These are phyloP conservation scores for Allolobophora icterica DNA, from an alignment of 2,888 invertebrate species.

Conservation along the genomic window DNA sequence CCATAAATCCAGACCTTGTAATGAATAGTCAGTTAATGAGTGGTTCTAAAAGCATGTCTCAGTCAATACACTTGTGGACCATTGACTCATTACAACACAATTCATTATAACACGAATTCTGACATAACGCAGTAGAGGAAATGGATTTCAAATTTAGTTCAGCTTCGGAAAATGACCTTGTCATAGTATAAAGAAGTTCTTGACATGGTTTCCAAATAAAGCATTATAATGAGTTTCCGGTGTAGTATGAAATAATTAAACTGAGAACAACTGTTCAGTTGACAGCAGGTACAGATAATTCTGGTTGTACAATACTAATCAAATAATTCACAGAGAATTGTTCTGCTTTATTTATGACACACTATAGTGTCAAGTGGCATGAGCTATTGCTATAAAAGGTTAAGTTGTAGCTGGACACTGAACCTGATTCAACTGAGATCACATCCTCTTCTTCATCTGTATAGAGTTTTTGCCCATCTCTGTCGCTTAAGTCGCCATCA, in stretches of 20 bases:
- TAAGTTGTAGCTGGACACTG: background rate
- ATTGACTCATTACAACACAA: no score
- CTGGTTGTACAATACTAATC: background rate
- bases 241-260: background rate
- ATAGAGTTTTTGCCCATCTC: background rate
- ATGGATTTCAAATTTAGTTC: no score
- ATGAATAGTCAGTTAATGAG: no score
- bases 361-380: background rate
- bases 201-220: no score
- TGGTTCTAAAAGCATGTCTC: no score
- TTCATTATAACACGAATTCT: no score
- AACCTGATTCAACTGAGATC: slow-evolving; percentile 32
- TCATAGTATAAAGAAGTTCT: no score
- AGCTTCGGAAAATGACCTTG: no score
- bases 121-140: no score
- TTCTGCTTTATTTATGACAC: background rate
- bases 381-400: background rate
- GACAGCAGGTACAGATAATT: background rate
- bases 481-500: background rate
- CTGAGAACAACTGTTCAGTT: background rate
- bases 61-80: no score
- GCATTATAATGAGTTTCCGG: no score
- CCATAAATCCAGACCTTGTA: no score
- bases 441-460: slow-evolving; percentile 21
- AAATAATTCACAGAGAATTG: background rate